Evolutionary conservation across 2,113 vertebrate genomes (phyloP).

Genomic region (Cichladusa arquata): DNA sequence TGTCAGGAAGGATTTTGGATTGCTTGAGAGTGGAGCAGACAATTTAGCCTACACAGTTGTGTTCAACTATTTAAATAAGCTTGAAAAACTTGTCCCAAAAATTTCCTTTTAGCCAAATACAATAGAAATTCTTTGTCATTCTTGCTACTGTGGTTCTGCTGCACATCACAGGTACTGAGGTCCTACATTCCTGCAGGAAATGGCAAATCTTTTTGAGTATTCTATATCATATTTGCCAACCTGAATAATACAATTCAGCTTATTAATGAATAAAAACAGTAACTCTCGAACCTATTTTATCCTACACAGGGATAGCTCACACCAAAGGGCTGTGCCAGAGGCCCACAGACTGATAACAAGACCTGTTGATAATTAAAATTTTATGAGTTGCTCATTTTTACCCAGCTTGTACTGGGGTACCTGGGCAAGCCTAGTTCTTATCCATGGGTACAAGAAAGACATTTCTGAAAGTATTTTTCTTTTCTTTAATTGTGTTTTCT

Average conservation of each 20-base stretch:
- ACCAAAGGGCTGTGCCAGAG: background rate
- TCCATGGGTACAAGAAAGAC: background rate
- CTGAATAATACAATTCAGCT: background rate
- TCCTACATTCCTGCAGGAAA: background rate
- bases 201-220: background rate
- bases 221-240: background rate
- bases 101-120: background rate
- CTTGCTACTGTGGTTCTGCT: background rate
- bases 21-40: background rate
- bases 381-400: background rate
- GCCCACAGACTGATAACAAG: background rate
- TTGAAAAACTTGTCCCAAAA: background rate
- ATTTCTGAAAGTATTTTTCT: background rate
- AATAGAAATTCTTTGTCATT: background rate
- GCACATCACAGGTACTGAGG: accelerated
- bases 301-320: background rate
- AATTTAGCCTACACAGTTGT: background rate
- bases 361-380: background rate
- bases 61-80: background rate
- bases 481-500: background rate
- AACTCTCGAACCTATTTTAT: background rate
- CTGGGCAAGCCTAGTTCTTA: background rate
- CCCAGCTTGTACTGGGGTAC: background rate
- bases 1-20: background rate
- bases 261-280: background rate